These are phyloP conservation scores for Sus cebifrons DNA, from an alignment of 2,797 vertebrate species.

Conservation along the genomic window DNA sequence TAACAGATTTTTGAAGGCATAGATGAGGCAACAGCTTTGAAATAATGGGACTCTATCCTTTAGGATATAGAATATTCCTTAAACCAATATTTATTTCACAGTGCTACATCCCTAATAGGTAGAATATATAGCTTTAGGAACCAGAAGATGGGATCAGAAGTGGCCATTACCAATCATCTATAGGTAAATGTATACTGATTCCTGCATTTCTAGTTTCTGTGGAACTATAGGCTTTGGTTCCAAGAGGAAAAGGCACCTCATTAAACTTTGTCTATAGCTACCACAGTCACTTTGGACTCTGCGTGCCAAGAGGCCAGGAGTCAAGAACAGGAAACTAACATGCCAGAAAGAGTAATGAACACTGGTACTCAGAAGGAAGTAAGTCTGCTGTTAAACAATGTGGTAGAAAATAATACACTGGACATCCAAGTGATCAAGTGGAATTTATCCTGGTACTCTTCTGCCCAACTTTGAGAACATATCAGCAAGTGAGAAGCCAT, in stretches of 20 bases:
- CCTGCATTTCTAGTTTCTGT: neutral
- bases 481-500: neutral
- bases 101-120: neutral
- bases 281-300: neutral
- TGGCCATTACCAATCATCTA: neutral
- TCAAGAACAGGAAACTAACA: neutral
- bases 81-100: neutral
- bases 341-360: neutral
- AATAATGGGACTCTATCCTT: neutral
- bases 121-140: neutral
- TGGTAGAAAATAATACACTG: neutral
- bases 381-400: neutral
- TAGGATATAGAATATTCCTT: neutral
- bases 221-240: neutral
- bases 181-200: neutral
- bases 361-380: neutral
- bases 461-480: neutral
- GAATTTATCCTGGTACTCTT: neutral
- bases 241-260: neutral
- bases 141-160: neutral
- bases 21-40: neutral
- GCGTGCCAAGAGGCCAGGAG: neutral
- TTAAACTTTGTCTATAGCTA: neutral
- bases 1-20: neutral
- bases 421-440: neutral